Evolutionary conservation across 1,140 invertebrate genomes (phyloP).

Genomic region (Mizuhopecten yessoensis): DNA sequence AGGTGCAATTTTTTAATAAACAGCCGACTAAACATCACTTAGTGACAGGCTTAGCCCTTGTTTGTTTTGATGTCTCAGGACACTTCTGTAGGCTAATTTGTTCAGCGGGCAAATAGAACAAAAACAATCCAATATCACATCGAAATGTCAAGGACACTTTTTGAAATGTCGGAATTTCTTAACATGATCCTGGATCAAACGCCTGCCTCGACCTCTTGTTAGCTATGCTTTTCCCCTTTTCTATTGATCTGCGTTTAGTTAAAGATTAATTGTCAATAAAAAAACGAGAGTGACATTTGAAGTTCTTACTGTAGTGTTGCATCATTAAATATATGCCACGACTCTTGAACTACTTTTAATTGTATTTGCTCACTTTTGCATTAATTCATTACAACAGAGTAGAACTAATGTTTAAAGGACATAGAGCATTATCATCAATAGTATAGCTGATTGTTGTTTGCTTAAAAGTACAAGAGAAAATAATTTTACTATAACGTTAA

Average conservation of each 20-base stretch:
- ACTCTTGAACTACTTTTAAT: background rate
- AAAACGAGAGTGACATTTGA: background rate
- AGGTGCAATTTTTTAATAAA: too few relatives aligned
- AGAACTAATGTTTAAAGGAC: too few relatives aligned
- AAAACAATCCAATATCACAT: background rate
- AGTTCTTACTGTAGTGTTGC: background rate
- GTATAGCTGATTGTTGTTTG: too few relatives aligned
- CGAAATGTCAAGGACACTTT: background rate
- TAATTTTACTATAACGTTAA: too few relatives aligned
- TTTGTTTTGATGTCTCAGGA: background rate
- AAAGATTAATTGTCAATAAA: slow-evolving; percentile 17
- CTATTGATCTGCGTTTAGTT: background rate
- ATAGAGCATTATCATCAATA: too few relatives aligned
- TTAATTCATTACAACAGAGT: background rate
- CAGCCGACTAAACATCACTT: background rate
- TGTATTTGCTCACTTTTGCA: background rate
- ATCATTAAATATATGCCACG: background rate
- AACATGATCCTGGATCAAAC: slow-evolving; percentile 33
- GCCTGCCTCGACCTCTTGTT: background rate
- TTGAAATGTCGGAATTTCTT: slow-evolving; percentile 39
- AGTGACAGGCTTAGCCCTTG: background rate
- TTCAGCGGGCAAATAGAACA: background rate
- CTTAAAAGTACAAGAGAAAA: too few relatives aligned
- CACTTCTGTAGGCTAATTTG: background rate
- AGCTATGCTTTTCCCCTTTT: background rate